phyloP scores from a whole-genome alignment of 2,888 invertebrate genomes.

The Sylvicola cinctus region DNA sequence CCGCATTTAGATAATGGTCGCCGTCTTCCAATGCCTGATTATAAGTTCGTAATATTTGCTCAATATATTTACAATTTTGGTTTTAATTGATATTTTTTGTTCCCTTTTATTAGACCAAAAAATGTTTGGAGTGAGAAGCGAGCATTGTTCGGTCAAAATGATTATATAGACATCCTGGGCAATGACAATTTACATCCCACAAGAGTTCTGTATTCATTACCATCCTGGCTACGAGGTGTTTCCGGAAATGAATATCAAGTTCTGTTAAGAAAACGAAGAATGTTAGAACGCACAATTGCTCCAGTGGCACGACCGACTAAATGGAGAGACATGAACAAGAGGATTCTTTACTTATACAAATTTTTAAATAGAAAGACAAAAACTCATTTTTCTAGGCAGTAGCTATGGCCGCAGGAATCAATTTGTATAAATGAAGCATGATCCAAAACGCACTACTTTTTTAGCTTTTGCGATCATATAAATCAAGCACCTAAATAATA shows the following conservation, averaged over 20 bases:
- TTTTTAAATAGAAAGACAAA: constrained; percentile 65
- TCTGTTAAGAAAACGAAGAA: constrained; percentile 44
- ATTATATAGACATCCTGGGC: constrained; percentile 91
- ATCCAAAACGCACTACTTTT: too few relatives aligned
- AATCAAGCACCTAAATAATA: too few relatives aligned
- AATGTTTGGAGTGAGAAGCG: constrained; percentile 55
- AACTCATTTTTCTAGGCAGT: too few relatives aligned
- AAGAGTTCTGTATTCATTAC: constrained; percentile 64
- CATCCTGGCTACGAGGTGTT: constrained; percentile 77
- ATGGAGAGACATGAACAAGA: constrained; percentile 53
- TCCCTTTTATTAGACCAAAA: constrained; percentile 32
- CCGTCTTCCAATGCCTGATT: constrained; percentile 41
- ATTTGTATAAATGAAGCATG: too few relatives aligned
- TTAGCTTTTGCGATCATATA: too few relatives aligned
- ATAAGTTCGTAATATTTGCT: constrained; percentile 24
- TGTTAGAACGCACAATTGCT: constrained; percentile 34
- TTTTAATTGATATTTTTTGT: constrained; percentile 2
- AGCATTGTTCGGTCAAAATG: constrained; percentile 86
- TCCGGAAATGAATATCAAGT: constrained; percentile 66
- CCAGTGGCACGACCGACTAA: constrained; percentile 50
- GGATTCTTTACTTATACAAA: constrained; percentile 52
- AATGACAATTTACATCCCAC: constrained; percentile 65
- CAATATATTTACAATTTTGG: neutral
- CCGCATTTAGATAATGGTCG: constrained; percentile 38
- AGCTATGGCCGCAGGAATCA: too few relatives aligned